Evolutionary conservation across 2,113 vertebrate species (phyloP), one percentile per base, ranked within the genome.

Genomic region (Nycticryphes semicollaris): DNA sequence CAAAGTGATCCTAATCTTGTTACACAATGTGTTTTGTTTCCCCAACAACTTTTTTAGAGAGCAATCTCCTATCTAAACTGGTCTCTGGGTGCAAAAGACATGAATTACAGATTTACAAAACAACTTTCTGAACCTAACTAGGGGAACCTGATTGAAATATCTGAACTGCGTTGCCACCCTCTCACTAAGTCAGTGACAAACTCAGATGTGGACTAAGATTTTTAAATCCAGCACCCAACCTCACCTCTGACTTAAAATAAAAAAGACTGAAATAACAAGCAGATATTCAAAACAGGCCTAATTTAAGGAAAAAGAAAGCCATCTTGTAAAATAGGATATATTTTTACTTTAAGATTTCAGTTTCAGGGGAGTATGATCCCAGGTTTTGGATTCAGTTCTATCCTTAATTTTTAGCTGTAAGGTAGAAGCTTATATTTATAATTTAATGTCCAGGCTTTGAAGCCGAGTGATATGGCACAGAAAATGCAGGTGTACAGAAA

Each of bases 21-120:
- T 96, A 94, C 54, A 86, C 79, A 96, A 93, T 67, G 43, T 91
- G 90, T 95, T 94, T 94, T 95, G 87, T 85, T 96, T 93, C 82
- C 78, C 56, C 79, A 88, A 84, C 84, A 87, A 70, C 51, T 12
- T 94, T 94, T 94, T 84, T 64, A 84, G 64, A 69, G 76, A 94
- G 64, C 0, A 0, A 78, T 94, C 80, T 88, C n/a, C 64, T 92
- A 84, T 74, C 72, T 84, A 87, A 95, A 70, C 41, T 67, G 39
- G 25, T 59, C 41, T 90, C 76, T 81, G 83, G 33, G 35, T 57
- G 30, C 31, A 89, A 84, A 86, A 90, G 37, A 79, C 72, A 81
- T 68, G 80, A 93, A 92, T 81, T 84, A 90, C 7, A 93, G 76
- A 87, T 84, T 93, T 90, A 59, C 77, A 90, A 90, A 60, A 88